A percentile compares a stretch with the other conserved stretches of the same genome.
Conservation (phyloP, 2,113 vertebrate species). For the Pseudopodoces humilis region DNA sequence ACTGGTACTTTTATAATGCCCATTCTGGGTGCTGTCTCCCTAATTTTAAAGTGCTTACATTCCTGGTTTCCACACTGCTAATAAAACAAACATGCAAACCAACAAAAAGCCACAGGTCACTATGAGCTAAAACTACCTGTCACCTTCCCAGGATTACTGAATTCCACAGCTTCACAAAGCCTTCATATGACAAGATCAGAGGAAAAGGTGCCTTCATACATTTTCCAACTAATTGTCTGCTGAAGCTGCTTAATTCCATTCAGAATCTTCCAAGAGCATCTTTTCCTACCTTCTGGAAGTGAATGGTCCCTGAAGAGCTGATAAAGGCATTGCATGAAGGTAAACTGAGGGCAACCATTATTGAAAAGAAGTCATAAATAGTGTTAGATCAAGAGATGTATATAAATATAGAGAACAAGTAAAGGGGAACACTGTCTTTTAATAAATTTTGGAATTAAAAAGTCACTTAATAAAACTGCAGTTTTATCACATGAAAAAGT, state of each 20-base stretch:
- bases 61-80: neutral
- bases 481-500: constrained; percentile 75
- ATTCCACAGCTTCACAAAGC: neutral
- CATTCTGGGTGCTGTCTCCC: neutral
- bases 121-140: neutral
- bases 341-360: neutral
- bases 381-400: neutral
- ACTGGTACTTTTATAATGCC: neutral
- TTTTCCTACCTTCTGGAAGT: neutral
- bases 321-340: neutral
- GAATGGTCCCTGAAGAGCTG: neutral
- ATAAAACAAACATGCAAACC: neutral
- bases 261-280: neutral
- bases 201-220: neutral
- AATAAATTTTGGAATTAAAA: constrained; percentile 78
- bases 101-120: neutral
- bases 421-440: constrained; percentile 71
- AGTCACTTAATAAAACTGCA: constrained; percentile 75
- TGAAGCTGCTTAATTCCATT: neutral
- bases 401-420: constrained; percentile 57
- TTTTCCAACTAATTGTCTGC: neutral
- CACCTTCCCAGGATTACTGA: neutral
- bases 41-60: neutral
- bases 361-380: neutral
- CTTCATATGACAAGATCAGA: neutral